A percentile compares a stretch with the other conserved stretches of the same genome.
phyloP scores from a whole-genome alignment of 2,797 vertebrate genomes.

The Sebastes aleutianus region DNA sequence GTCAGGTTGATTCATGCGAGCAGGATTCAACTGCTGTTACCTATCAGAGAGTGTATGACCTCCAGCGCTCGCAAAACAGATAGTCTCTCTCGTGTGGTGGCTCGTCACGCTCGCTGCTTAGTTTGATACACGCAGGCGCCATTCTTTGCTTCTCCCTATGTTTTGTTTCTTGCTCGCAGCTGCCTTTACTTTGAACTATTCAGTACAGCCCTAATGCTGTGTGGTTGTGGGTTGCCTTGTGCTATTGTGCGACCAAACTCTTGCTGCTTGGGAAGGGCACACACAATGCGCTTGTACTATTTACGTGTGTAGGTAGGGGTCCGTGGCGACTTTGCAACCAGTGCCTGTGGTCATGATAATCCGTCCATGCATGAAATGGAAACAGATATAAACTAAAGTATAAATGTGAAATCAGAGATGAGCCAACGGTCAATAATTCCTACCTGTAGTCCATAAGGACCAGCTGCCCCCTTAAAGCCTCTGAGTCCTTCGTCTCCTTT shows the following conservation, averaged over 20 bases:
- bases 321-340: background rate
- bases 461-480: slow-evolving; percentile 85
- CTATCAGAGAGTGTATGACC: no score
- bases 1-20: no score
- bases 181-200: background rate
- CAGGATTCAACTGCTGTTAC: no score
- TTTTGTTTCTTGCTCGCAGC: background rate
- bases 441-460: slow-evolving; percentile 90
- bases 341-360: background rate
- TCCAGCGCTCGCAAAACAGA: no score
- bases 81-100: background rate
- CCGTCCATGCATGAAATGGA: background rate
- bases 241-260: background rate
- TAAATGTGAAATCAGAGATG: background rate
- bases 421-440: background rate
- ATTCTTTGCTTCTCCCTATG: background rate
- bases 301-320: background rate
- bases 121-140: background rate
- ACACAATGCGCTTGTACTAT: background rate
- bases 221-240: background rate
- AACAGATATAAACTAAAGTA: background rate
- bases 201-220: background rate
- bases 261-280: background rate
- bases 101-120: background rate
- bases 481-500: slow-evolving; percentile 92